Evolutionary conservation across 2,888 invertebrate species (phyloP).

Genomic region (Parascotia fuliginaria): DNA sequence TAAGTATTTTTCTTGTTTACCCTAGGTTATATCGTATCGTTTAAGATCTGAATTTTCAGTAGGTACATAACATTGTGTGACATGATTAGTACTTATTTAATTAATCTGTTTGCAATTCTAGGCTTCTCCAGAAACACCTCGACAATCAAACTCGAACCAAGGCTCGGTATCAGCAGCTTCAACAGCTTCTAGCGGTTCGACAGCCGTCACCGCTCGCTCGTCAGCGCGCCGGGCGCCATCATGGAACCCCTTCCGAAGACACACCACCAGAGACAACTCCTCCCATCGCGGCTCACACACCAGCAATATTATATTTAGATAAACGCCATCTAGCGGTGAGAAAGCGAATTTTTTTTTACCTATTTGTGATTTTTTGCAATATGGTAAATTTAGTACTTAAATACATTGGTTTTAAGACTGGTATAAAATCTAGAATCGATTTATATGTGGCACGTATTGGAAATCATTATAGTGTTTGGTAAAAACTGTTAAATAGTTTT

Average conservation of each 20-base stretch:
- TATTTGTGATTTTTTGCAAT: too few species aligned
- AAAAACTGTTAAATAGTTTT: neutral
- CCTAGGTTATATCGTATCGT: too few species aligned
- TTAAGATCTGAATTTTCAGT: too few species aligned
- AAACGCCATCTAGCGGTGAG: slow-evolving; percentile 41
- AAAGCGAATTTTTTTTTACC: too few species aligned
- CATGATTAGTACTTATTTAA: neutral
- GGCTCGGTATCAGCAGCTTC: slow-evolving; percentile 82
- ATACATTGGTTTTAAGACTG: too few species aligned
- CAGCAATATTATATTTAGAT: slow-evolving; percentile 86
- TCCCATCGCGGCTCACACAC: slow-evolving; percentile 76
- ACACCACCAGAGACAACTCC: slow-evolving; percentile 84
- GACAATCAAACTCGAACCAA: slow-evolving; percentile 71
- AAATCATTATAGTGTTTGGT: neutral
- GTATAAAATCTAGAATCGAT: too few species aligned
- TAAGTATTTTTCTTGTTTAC: too few species aligned
- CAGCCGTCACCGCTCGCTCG: slow-evolving; percentile 65
- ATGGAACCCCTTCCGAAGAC: slow-evolving; percentile 91
- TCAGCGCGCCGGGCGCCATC: slow-evolving; percentile 82
- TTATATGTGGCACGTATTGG: too few species aligned
- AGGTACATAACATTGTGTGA: too few species aligned
- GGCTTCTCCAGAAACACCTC: slow-evolving; percentile 63
- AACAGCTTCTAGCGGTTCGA: slow-evolving; percentile 74
- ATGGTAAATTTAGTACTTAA: too few species aligned
- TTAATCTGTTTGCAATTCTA: slow-evolving; percentile 15